A percentile compares a stretch with the other conserved stretches of the same genome.
Conservation (phyloP, 1,140 invertebrate genomes). For the Brevipalpus yothersi region DNA sequence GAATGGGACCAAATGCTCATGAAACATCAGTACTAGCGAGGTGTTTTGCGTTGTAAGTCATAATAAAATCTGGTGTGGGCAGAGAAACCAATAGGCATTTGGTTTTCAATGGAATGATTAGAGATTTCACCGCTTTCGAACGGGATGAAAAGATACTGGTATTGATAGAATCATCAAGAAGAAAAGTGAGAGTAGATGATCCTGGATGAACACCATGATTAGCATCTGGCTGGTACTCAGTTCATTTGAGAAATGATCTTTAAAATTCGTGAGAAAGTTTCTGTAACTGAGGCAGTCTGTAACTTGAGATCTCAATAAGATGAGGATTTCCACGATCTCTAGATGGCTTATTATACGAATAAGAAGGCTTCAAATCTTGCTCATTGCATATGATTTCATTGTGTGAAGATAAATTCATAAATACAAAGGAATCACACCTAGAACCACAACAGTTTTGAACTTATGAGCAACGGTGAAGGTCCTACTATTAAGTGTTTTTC, state of each 20-base stretch:
- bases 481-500: too few relatives aligned
- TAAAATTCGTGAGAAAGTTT: slow-evolving; percentile 71
- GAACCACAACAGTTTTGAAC: slow-evolving; percentile 22
- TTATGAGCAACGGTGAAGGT: slow-evolving; percentile 19
- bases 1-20: slow-evolving; percentile 83
- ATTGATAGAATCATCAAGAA: slow-evolving; percentile 25
- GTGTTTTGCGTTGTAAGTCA: slow-evolving; percentile 99
- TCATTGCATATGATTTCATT: slow-evolving; percentile 33
- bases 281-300: slow-evolving; percentile 48
- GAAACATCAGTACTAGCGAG: slow-evolving; percentile 89
- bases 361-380: slow-evolving; percentile 31
- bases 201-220: slow-evolving; percentile 92
- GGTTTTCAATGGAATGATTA: slow-evolving; percentile 34
- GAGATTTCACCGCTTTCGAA: neutral
- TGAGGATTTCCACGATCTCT: slow-evolving; percentile 54
- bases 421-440: slow-evolving; percentile 59
- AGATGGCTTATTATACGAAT: slow-evolving; percentile 46
- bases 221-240: slow-evolving; percentile 95
- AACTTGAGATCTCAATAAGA: slow-evolving; percentile 68
- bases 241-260: slow-evolving; percentile 86
- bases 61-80: slow-evolving; percentile 97
- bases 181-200: slow-evolving; percentile 49
- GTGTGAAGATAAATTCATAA: slow-evolving; percentile 74
- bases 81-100: slow-evolving; percentile 74
- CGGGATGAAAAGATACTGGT: neutral